Conservation (phyloP, 2,113 vertebrate species). For the Cervus canadensis region DNA sequence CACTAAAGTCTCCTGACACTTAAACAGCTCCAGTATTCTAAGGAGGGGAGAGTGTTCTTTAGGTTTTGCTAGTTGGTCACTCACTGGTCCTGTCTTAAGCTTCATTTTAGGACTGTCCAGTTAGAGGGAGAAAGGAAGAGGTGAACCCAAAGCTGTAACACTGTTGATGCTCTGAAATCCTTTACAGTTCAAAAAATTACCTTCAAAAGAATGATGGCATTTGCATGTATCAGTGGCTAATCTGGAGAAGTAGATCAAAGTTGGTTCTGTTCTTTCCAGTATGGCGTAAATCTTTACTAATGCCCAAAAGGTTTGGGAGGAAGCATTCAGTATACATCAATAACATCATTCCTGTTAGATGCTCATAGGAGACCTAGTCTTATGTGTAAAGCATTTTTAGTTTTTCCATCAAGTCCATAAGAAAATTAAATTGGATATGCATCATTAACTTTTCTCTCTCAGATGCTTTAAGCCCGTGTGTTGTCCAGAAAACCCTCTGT, state of each 20-base stretch:
- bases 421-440: not conserved
- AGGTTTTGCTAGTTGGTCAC: not conserved
- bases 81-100: rapidly evolving
- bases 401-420: not conserved
- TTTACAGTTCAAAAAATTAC: not conserved
- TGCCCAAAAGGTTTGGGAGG: not conserved
- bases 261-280: not conserved
- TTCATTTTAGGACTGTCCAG: not conserved
- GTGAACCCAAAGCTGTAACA: not conserved
- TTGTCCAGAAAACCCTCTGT: not conserved
- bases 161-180: not conserved
- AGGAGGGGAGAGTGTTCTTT: not conserved
- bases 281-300: not conserved
- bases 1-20: not conserved
- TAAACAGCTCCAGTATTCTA: not conserved
- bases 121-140: not conserved
- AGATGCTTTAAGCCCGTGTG: not conserved
- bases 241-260: not conserved
- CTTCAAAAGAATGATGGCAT: not conserved
- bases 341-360: not conserved
- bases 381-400: not conserved
- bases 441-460: not conserved
- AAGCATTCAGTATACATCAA: not conserved
- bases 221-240: not conserved
- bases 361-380: not conserved